Evolutionary conservation across 1,140 invertebrate genomes (phyloP).

Genomic region (Musca vetustissima): DNA sequence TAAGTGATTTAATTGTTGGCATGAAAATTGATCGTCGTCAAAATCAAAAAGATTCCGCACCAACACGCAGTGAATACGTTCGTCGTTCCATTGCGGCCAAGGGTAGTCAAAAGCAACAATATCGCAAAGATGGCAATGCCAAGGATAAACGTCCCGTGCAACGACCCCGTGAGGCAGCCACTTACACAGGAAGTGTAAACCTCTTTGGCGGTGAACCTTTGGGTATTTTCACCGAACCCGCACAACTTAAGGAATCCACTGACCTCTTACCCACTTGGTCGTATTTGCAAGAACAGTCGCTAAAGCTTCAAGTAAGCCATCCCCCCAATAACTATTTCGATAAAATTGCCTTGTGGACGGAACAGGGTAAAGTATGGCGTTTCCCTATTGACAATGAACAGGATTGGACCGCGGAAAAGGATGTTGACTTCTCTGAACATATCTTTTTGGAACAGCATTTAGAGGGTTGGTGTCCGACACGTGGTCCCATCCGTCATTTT

Average conservation of each 20-base stretch:
- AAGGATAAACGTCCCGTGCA: slow-evolving; percentile 30
- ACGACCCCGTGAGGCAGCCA: slow-evolving; percentile 40
- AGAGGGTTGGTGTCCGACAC: slow-evolving; percentile 83
- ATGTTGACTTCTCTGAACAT: slow-evolving; percentile 86
- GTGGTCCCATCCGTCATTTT: slow-evolving; percentile 89
- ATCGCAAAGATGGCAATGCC: slow-evolving; percentile 9
- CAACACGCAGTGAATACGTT: slow-evolving; percentile 44
- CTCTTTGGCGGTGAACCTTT: slow-evolving; percentile 63
- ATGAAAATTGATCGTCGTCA: slow-evolving; percentile 71
- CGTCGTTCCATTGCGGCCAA: slow-evolving; percentile 39
- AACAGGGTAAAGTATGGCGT: slow-evolving; percentile 92
- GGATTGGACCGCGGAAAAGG: slow-evolving; percentile 76
- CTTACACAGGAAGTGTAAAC: slow-evolving; percentile 55
- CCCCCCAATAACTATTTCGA: slow-evolving; percentile 87
- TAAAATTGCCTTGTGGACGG: slow-evolving; percentile 92
- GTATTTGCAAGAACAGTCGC: slow-evolving; percentile 63
- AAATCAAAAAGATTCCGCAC: slow-evolving; percentile 6
- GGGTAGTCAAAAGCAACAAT: slow-evolving; percentile 26
- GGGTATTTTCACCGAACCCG: slow-evolving; percentile 61
- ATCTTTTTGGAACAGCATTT: slow-evolving; percentile 88
- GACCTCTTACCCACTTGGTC: slow-evolving; percentile 69
- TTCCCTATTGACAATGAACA: slow-evolving; percentile 98
- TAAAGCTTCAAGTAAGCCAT: slow-evolving; percentile 65
- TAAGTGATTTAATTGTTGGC: slow-evolving; percentile 68
- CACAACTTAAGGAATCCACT: slow-evolving; percentile 53